Conservation (phyloP, 2,888 invertebrate species). For the Teinopalpus imperialis region DNA sequence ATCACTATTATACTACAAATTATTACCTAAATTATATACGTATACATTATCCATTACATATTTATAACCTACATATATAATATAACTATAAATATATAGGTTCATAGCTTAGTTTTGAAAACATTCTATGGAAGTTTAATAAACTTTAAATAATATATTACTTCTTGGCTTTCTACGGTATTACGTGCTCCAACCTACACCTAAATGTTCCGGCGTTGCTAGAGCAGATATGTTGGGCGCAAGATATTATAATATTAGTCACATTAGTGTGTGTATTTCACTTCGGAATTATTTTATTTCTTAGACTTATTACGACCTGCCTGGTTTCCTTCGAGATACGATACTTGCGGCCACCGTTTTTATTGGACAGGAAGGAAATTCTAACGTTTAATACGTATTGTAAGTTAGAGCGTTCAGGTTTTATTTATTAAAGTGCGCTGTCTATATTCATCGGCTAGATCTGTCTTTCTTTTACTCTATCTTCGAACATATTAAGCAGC, state of each 20-base stretch:
- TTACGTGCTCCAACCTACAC: constrained; percentile 48
- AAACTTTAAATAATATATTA: no score
- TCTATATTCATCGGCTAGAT: constrained; percentile 32
- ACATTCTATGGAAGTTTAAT: no score
- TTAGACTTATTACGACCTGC: constrained; percentile 76
- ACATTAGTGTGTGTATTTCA: constrained; percentile 79
- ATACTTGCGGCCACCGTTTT: constrained; percentile 66
- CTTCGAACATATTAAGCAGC: background rate
- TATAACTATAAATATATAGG: no score
- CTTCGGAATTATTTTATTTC: constrained; percentile 77
- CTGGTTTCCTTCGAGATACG: constrained; percentile 68
- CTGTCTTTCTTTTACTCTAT: background rate
- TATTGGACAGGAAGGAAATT: constrained; percentile 81
- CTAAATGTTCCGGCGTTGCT: constrained; percentile 76
- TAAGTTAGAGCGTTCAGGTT: constrained; percentile 57
- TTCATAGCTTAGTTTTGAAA: no score
- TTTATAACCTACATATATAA: no score
- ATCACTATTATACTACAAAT: no score
- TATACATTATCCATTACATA: no score
- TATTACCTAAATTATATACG: no score
- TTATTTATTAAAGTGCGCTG: constrained; percentile 52
- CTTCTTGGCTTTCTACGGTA: constrained; percentile 42
- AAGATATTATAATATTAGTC: constrained; percentile 80
- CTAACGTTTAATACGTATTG: constrained; percentile 71
- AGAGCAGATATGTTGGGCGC: constrained; percentile 74